Percentiles rank a stretch among this genome's conserved stretches.
Conservation (phyloP, 2,113 vertebrate genomes). For the Anguilla rostrata region DNA sequence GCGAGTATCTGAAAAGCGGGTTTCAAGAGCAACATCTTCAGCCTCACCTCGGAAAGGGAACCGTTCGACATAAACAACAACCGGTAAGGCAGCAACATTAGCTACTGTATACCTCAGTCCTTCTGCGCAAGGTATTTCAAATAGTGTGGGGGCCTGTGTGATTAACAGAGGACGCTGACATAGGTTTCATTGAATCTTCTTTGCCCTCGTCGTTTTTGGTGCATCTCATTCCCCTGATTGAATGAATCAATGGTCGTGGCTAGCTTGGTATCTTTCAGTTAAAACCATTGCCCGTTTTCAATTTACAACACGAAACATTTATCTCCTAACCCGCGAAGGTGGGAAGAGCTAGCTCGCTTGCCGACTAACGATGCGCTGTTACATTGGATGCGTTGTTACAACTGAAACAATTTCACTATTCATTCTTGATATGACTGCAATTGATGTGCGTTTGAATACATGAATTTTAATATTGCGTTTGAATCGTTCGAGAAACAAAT, state of each 20-base stretch:
- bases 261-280: background rate
- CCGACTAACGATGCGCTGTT: background rate
- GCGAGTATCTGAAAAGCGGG: slow-evolving; percentile 64
- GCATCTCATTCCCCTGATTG: slow-evolving; percentile 14
- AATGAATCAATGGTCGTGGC: slow-evolving; percentile 12
- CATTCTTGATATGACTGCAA: slow-evolving; percentile 32
- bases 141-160: background rate
- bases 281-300: background rate
- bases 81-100: slow-evolving; percentile 58
- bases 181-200: background rate
- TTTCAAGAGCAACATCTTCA: slow-evolving; percentile 56
- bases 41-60: slow-evolving; percentile 63
- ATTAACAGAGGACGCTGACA: background rate
- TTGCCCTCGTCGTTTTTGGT: slow-evolving; percentile 13
- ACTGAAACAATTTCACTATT: slow-evolving; percentile 5
- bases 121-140: background rate
- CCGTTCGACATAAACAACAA: slow-evolving; percentile 68
- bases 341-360: background rate
- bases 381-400: background rate
- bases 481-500: slow-evolving; percentile 37
- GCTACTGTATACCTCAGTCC: slow-evolving; percentile 21
- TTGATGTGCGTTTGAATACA: slow-evolving; percentile 35
- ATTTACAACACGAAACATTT: slow-evolving; percentile 4
- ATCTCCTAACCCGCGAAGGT: background rate
- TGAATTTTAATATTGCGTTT: background rate